A percentile compares a stretch with the other conserved stretches of the same genome.
Evolutionary conservation across 2,113 vertebrate genomes (phyloP).

Genomic region (Lophotis ruficrista): DNA sequence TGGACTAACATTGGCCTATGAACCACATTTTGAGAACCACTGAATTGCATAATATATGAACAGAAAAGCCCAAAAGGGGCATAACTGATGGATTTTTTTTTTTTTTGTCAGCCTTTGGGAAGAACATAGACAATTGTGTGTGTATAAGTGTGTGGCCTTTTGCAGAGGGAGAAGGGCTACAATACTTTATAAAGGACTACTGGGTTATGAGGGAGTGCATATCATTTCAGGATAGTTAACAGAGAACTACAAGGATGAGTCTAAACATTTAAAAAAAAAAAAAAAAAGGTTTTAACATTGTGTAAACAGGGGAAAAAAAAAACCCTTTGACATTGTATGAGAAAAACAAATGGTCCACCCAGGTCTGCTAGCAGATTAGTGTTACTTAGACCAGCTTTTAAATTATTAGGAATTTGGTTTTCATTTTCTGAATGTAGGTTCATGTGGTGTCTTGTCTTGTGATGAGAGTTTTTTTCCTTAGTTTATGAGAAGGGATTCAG

Average conservation of each 20-base stretch:
- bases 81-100: conserved; percentile 37
- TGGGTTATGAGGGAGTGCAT: conserved; percentile 4
- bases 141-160: conserved; percentile 36
- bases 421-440: not conserved
- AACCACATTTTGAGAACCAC: conserved; percentile 59
- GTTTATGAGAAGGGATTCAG: not conserved
- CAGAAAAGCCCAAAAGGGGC: conserved; percentile 56
- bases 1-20: conserved; percentile 54
- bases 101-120: conserved; percentile 15
- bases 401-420: not conserved
- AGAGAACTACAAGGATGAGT: not conserved
- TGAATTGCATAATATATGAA: conserved; percentile 65
- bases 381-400: not conserved
- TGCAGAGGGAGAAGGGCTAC: not conserved
- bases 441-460: not conserved
- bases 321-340: not conserved
- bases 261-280: not conserved
- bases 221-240: not conserved
- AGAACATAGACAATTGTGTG: not conserved
- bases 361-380: not conserved
- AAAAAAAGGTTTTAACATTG: not conserved
- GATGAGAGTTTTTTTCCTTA: not conserved
- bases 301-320: not conserved
- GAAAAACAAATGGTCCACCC: not conserved
- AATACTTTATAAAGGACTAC: not conserved